Evolutionary conservation across 2,888 invertebrate species (phyloP), one percentile per base, ranked within the genome.

Genomic region (Mycogona germanica): DNA sequence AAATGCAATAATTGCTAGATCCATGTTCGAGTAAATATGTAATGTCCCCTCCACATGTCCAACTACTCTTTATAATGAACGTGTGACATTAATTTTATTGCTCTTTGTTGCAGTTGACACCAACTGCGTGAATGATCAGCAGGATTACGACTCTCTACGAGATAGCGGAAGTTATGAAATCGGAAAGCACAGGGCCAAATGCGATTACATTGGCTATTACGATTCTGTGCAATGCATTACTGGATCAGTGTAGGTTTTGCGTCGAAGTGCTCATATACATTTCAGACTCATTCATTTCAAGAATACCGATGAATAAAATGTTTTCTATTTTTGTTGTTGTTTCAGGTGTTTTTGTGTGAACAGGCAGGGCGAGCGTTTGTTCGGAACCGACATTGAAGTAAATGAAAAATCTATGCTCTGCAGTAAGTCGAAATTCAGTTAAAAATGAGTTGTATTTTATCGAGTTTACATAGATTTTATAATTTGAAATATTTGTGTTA

Each of bases 311-410:
- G n/a, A 32, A 32, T 9, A n/a, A n/a, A 12, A 32, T 32, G 35
- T 32, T 32, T 25, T 21, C 25, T 32, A 42, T 41, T 38, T 7
- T 29, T 19, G 26, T 40, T 51, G 51, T 28, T 19, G 53, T 58
- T 59, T 1, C 40, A 67, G 67, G 3, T 67, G 67, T 48, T 64
- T 62, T 55, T 67, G 66, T 55, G 63, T 64, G n/a, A 74, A 77
- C 19, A 74, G 76, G 53, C 67, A 75, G 2, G 82, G 82, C 0
- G 66, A 76, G 14, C 70, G 81, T 58, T 75, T 83, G 55, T 83
- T 82, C 62, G 84, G 84, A 0, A 80, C 81, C 67, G 72, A 60
- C 23, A 38, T 57, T 17, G 55, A 62, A 19, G 45, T 63, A 67
- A 30, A 70, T 66, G 49, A 76, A 79, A 75, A 74, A 73, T 7